Base-by-base conservation (phyloP, 2,113 vertebrate species). In the Cygnus buccinator region DNA sequence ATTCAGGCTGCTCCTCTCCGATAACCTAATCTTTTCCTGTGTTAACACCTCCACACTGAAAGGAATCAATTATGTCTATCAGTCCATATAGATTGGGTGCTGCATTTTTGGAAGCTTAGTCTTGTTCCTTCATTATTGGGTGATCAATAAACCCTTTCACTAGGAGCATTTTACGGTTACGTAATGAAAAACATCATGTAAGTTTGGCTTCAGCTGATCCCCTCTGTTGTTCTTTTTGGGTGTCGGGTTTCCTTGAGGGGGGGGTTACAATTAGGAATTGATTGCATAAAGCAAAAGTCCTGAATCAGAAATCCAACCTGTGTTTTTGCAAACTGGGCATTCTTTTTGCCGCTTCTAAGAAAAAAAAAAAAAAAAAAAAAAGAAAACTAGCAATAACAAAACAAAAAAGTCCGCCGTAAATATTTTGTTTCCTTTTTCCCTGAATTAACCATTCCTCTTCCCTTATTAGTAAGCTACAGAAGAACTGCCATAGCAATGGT, bases 61-160 rank as follows among this genome's bases (percentile, higher is more conserved):
- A 93, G 83, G 73, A 78, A 96, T 95, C 81, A 84, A 33, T 97
- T 97, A 72, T 75, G 48, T 59, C 67, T 78, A 63, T 82, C 22
- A 12, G 90, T 95, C 87, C 92, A 83, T 67, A 91, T 39, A 77
- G 92, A 97, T 91, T 91, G 82, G 71, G 55, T 44, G 66, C 71
- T 96, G 77, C 2, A 2, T 95, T 95, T 93, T 73, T 80, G 87
- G 93, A 92, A 86, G 77, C 61, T 91, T 93, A 91, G 21, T 52
- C 75, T 93, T 90, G 70, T 90, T 90, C 79, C 68, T 90, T 97
- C 89, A 94, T 95, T 97, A 97, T 79, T 91, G 52, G 22, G 44
- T 46, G 84, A 93, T 96, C 97, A 96, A 96, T 97, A 97, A 95
- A 93, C 86, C 90, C 74, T 90, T 96, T 95, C 80, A 87, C 59